Evolutionary conservation across 1,140 invertebrate genomes (phyloP), one percentile per base, ranked within the genome.

Genomic region (Theocolax elegans): DNA sequence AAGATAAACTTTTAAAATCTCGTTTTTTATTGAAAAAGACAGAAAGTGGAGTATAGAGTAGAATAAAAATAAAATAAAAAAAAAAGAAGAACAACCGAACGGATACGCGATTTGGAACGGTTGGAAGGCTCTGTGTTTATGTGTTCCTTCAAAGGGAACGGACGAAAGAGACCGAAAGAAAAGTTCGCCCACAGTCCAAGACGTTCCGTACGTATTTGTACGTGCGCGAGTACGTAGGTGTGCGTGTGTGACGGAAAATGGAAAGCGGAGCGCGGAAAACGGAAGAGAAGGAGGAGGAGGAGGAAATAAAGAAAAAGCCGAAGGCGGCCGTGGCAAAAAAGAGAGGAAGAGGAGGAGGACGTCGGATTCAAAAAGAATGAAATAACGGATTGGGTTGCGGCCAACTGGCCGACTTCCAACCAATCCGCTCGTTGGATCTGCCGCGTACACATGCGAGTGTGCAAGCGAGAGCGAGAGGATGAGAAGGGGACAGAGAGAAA

Each of bases 401-500:
- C 83, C 83, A 85, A 80, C 82, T 85, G 83, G 82, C 82, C 75
- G 60, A 65, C 64, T 81, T 85, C 83, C 83, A 85, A 84, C 83
- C 81, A 85, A 85, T 85, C 80, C 82, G 79, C 48, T 35, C n/a
- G n/a, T n/a, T n/a, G n/a, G n/a, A n/a, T n/a, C n/a, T 49, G 63
- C 63, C 63, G 48, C 44, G 42, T 67, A 67, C 65, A 67, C n/a
- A n/a, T n/a, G n/a, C n/a, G n/a, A n/a, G n/a, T n/a, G n/a, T n/a
- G n/a, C n/a, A n/a, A n/a, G n/a, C n/a, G n/a, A n/a, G n/a, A n/a
- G n/a, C n/a, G n/a, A n/a, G n/a, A n/a, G n/a, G n/a, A n/a, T n/a
- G n/a, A n/a, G n/a, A n/a, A n/a, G n/a, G n/a, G n/a, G n/a, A n/a
- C n/a, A n/a, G n/a, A n/a, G n/a, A n/a, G n/a, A n/a, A n/a, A n/a